phyloP scores from a whole-genome alignment of 2,113 vertebrate genomes.

The Acanthisitta chloris region DNA sequence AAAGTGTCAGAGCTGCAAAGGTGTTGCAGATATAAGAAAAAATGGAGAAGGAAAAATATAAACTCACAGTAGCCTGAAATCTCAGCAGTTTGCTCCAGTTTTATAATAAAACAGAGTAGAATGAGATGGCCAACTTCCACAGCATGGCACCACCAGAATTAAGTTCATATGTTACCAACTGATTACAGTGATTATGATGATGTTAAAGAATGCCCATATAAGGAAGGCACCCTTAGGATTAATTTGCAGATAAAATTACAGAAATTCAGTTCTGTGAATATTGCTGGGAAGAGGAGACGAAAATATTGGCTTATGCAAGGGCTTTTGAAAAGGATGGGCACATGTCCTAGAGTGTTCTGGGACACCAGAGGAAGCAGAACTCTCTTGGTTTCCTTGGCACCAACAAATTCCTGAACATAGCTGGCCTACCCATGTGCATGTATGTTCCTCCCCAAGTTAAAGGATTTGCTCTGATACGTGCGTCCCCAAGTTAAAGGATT shows the following conservation, averaged over 20 bases:
- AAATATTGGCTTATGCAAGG: neutral
- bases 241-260: neutral
- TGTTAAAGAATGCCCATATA: neutral
- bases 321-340: neutral
- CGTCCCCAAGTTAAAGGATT: neutral
- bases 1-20: neutral
- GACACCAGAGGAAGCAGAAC: neutral
- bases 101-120: neutral
- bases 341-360: neutral
- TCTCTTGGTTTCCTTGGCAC: neutral
- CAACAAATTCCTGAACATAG: neutral
- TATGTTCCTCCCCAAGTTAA: neutral
- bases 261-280: neutral
- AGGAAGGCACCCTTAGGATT: neutral
- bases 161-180: neutral
- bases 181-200: neutral
- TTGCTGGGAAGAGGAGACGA: neutral
- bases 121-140: neutral
- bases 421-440: rapidly evolving
- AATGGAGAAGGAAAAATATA: neutral
- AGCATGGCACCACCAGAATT: rapidly evolving
- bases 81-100: neutral
- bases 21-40: neutral
- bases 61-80: neutral
- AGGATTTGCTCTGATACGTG: neutral